Conservation (phyloP, 2,888 invertebrate species). For the Troides helena region DNA sequence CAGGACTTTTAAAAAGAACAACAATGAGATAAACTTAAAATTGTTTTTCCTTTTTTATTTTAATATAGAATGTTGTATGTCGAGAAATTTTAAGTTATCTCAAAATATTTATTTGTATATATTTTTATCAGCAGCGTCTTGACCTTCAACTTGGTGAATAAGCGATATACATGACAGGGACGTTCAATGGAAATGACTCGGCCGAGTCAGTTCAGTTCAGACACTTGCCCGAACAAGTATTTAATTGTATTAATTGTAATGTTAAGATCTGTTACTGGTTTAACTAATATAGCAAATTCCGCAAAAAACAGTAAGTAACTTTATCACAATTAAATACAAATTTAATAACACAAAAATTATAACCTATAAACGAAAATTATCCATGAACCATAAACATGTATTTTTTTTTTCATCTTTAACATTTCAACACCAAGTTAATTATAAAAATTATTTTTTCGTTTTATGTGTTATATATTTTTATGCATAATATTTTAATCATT, state of each 20-base stretch:
- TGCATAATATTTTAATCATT: too few species aligned
- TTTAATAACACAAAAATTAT: background rate
- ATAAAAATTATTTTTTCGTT: background rate
- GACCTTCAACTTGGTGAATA: slow-evolving; percentile 38
- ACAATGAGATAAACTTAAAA: too few species aligned
- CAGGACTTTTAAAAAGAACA: too few species aligned
- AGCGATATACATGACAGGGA: slow-evolving; percentile 22
- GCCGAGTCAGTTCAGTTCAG: slow-evolving; percentile 31
- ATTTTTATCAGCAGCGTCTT: slow-evolving; percentile 39
- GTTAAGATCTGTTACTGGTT: slow-evolving; percentile 50
- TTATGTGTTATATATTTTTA: too few species aligned
- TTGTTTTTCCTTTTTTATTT: too few species aligned
- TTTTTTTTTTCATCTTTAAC: background rate
- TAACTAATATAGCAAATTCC: slow-evolving; percentile 39
- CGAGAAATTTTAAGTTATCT: background rate
- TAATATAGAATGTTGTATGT: too few species aligned
- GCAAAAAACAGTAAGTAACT: slow-evolving; percentile 52
- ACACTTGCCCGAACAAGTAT: slow-evolving; percentile 5
- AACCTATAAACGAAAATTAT: background rate
- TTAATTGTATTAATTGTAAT: slow-evolving; percentile 40
- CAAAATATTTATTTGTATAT: slow-evolving; percentile 36
- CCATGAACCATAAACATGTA: too few species aligned
- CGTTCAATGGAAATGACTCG: slow-evolving; percentile 42
- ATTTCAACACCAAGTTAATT: background rate
- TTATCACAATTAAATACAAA: slow-evolving; percentile 1